Base-by-base conservation (phyloP, 2,797 vertebrate genomes). In the Emys orbicularis region DNA sequence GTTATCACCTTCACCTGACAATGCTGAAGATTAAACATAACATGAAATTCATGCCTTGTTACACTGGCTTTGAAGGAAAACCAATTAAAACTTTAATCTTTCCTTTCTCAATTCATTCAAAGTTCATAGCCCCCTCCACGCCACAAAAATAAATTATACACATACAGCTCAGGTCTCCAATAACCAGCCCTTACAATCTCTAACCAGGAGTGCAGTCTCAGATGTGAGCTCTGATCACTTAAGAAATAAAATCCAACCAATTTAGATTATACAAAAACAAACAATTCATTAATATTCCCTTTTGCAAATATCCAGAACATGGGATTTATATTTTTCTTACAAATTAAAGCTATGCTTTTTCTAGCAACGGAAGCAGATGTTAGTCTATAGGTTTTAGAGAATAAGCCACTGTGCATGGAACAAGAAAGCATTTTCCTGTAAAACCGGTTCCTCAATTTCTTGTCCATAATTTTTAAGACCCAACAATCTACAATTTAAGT, bases 21-120 rank as follows among this genome's bases (percentile, higher is more conserved):
- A 3, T 34, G 56, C 18, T 34, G 83, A 61, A 89, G 89, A 93
- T 86, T 49, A 76, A 88, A 92, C 59, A 31, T 87, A 89, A 79
- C 31, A 77, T 91, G 13, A 29, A 29, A 49, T 49, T 77, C 15
- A 77, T 49, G 95, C 12, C 2, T 1, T 47, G 3, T 19, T 76
- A 74, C 59, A 68, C 23, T 79, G 25, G 5, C 31, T 83, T 16
- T 1, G 54, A 87, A 29, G n/a, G 54, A 56, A 82, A 65, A 65
- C 23, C 49, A 95, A 86, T 37, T 57, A 90, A 93, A 88, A 84
- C n/a, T 27, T 54, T 87, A 79, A 93, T 86, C 91, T 86, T 74
- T 81, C 59, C 9, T 94, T 79, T 94, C 80, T 44, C 59, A 79
- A 1, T 19, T 29, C n/a, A 81, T 82, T n/a, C 44, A 13, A 76